phyloP scores from a whole-genome alignment of 2,797 vertebrate genomes.

The Neosalanx taihuensis region DNA sequence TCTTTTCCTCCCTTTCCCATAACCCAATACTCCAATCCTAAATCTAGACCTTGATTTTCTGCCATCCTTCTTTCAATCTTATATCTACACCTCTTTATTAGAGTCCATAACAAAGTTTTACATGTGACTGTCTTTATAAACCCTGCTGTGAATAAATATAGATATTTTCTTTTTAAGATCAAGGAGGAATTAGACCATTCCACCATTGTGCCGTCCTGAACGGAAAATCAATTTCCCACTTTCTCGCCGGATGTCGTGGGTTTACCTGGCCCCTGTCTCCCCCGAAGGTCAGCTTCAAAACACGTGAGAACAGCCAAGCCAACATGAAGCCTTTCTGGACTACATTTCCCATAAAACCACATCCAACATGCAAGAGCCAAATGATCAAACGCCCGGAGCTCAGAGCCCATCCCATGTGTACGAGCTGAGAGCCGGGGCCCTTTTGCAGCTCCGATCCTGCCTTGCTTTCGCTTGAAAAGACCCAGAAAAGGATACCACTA shows the following conservation, averaged over 20 bases:
- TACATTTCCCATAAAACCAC: constrained; percentile 23
- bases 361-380: constrained; percentile 22
- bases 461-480: constrained; percentile 28
- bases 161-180: too few relatives aligned
- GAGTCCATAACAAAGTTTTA: too few relatives aligned
- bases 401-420: constrained; percentile 31
- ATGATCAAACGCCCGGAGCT: constrained; percentile 15
- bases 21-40: neutral
- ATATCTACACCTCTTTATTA: neutral
- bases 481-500: constrained; percentile 27
- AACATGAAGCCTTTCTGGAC: constrained; percentile 26
- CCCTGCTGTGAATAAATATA: too few relatives aligned
- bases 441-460: constrained; percentile 36
- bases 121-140: too few relatives aligned
- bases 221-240: too few relatives aligned
- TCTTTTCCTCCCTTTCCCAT: constrained; percentile 2
- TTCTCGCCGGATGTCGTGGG: neutral
- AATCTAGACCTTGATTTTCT: neutral
- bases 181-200: too few relatives aligned
- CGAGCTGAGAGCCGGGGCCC: constrained; percentile 16
- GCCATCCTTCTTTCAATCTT: constrained; percentile 2
- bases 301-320: constrained; percentile 23
- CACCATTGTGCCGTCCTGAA: too few relatives aligned
- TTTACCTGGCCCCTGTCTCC: constrained; percentile 16
- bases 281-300: constrained; percentile 9